Base-by-base conservation (phyloP, 2,797 vertebrate species). In the Adrianichthys oophorus region DNA sequence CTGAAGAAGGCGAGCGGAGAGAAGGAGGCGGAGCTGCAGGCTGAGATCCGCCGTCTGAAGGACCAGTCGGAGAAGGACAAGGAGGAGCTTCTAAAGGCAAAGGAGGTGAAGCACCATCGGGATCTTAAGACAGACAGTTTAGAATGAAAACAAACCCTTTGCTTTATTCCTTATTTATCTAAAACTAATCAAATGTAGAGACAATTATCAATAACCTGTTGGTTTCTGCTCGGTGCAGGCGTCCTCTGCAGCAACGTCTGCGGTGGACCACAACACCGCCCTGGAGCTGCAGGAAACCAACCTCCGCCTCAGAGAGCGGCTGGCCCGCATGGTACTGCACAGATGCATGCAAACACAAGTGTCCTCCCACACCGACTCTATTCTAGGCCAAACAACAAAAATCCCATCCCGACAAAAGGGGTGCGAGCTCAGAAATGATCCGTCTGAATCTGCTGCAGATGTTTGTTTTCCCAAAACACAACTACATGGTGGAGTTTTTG, bases 221-320 rank as follows among this genome's bases (percentile, higher is more conserved):
- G 19, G 3, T 21, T 21, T 10, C 29, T 29, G 18, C 43, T 59
- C 32, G 59, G 43, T 46, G 7, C 59, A 89, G 87, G 51, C 74
- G 0, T 49, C 67, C 12, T 29, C 75, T 37, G 42, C 71, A 49
- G 82, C 55, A 52, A 83, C 46, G 54, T 74, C 83, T 0, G 70
- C 85, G 48, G 70, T 78, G 19, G 90, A 91, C 4, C 80, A 90
- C 26, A 62, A 73, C 29, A 17, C 48, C 52, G 74, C 57, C 63
- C 15, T 52, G 72, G 91, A 92, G 43, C 93, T 96, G 64, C 93
- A 96, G 59, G 91, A 92, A 32, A 83, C 83, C 24, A 95, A 97
- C 87, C 52, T 77, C 0, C 91, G 94, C 15, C 93, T 98, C 53
- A 89, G 91, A 74, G 96, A 97, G 70, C 93, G 90, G 70, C 85